phyloP scores from a whole-genome alignment of 2,797 vertebrate genomes.

The Pseudomugil gertrudae region DNA sequence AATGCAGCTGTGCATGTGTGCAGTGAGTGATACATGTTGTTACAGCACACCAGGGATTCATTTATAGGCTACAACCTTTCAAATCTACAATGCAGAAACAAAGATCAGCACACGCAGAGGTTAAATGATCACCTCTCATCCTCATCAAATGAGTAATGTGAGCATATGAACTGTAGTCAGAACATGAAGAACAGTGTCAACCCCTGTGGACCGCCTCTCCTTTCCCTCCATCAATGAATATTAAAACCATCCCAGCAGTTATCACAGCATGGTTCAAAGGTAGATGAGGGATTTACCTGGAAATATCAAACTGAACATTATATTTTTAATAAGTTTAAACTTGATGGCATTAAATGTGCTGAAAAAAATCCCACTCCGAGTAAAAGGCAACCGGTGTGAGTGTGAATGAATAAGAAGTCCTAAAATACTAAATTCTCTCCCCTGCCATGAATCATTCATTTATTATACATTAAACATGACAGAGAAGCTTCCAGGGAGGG shows the following conservation, averaged over 20 bases:
- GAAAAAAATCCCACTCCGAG: slow-evolving; percentile 33
- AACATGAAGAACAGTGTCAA: neutral
- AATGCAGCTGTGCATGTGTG: neutral
- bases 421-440: slow-evolving; percentile 75
- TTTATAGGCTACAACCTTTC: neutral
- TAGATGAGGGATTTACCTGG: neutral
- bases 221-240: slow-evolving; percentile 3
- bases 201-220: neutral
- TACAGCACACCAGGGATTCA: slow-evolving; percentile 2
- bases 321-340: neutral
- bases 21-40: slow-evolving; percentile 8
- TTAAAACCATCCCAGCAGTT: neutral
- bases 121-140: neutral
- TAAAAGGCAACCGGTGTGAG: slow-evolving; percentile 50
- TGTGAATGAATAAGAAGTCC: slow-evolving; percentile 75
- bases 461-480: slow-evolving; percentile 84
- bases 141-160: neutral
- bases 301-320: neutral
- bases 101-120: slow-evolving; percentile 1
- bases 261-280: neutral
- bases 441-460: slow-evolving; percentile 84
- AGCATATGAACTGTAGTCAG: neutral
- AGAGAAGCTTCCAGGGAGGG: slow-evolving; percentile 63
- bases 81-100: slow-evolving; percentile 1
- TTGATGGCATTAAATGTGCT: slow-evolving; percentile 22